Base-by-base conservation (phyloP, 2,113 vertebrate species). In the Serilophus lunatus region DNA sequence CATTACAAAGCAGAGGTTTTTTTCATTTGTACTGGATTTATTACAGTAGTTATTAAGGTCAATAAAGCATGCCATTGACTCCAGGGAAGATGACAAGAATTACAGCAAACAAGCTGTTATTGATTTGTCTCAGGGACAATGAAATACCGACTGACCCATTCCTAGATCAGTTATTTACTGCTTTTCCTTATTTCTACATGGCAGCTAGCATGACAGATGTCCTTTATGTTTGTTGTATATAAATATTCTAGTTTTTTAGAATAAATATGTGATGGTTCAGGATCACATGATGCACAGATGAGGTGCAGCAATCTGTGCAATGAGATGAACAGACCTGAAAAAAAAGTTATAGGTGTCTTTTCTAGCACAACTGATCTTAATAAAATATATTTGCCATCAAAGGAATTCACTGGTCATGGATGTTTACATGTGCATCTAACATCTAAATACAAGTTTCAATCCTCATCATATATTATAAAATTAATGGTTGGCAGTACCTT, bases 111-210 rank as follows among this genome's bases (percentile, higher is more conserved):
- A 93, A 94, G 68, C 47, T 88, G 36, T 84, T 97, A 95, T 78
- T 94, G 86, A 97, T 94, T 86, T 84, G 72, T n/a, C 64, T 84
- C 12, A n/a, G 82, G 53, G 86, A 81, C 82, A 93, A 82, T 63
- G 74, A 91, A 87, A 88, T 75, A 68, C 36, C 15, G 64, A 77
- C 49, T 87, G 89, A 90, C 72, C 86, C 84, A 79, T 88, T 93
- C 63, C 61, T 50, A 59, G 25, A 61, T 19, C 38, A 51, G 68
- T 54, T 92, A 69, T 86, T 86, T 88, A 74, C 61, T 76, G 15
- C 33, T 81, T 95, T 82, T 84, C n/a, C 28, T 84, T 64, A 54
- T 47, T 79, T 20, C 59, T 84, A 59, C 33, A 60, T 83, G 72
- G 68, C 68, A 94, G 40, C 82, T 90, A 79, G 15, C 9, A 9